phyloP scores from a whole-genome alignment of 2,888 invertebrate genomes.

The Baccha elongata region DNA sequence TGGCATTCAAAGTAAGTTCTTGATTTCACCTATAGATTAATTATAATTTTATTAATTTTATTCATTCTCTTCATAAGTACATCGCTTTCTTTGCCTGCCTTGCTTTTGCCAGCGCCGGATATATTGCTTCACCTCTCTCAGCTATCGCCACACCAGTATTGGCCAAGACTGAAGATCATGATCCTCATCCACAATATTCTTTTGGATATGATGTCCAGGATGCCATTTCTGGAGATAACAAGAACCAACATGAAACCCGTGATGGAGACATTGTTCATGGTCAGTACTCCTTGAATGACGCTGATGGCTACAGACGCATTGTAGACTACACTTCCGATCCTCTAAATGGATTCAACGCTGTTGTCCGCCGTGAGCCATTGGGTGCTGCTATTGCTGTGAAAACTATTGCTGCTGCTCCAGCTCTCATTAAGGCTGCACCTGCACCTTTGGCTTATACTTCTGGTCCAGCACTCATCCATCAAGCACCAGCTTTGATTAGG shows the following conservation, averaged over 20 bases:
- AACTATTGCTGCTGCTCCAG: conserved; percentile 69
- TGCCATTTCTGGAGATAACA: conserved; percentile 83
- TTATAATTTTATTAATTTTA: background rate
- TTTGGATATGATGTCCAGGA: conserved; percentile 83
- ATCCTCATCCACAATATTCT: conserved; percentile 82
- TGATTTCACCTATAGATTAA: background rate
- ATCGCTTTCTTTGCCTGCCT: conserved; percentile 75
- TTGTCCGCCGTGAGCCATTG: conserved; percentile 83
- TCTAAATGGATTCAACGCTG: conserved; percentile 83
- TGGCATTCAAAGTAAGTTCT: conserved; percentile 77
- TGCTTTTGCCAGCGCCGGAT: conserved; percentile 76
- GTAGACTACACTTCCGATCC: conserved; percentile 84
- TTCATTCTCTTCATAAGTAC: conserved; percentile 64
- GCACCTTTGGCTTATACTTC: conserved; percentile 63
- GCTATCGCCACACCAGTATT: conserved; percentile 66
- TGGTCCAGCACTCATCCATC: conserved; percentile 35
- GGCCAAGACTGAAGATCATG: conserved; percentile 76
- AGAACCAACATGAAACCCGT: conserved; percentile 83
- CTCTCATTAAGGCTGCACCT: conserved; percentile 47
- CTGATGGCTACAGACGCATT: conserved; percentile 83
- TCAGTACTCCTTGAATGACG: conserved; percentile 83
- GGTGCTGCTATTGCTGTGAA: conserved; percentile 72
- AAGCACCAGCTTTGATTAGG: conserved; percentile 15
- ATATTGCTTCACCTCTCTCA: conserved; percentile 73
- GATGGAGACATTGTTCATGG: conserved; percentile 84